Evolutionary conservation across 2,888 invertebrate genomes (phyloP).

Genomic region (Punctoribates punctum): DNA sequence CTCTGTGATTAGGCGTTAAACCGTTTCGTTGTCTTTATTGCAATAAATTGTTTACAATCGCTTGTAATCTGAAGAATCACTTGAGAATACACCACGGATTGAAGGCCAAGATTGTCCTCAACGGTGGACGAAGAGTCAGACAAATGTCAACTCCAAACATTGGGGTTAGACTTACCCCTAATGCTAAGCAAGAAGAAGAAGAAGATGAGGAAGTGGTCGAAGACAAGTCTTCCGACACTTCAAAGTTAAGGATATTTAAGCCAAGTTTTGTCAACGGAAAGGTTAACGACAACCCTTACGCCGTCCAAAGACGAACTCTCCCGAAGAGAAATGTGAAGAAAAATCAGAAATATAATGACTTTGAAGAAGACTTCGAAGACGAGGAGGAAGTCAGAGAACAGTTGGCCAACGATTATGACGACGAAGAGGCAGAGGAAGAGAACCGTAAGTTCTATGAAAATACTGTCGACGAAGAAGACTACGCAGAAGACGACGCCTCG

Average conservation of each 20-base stretch:
- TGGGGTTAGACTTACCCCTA: too few species aligned
- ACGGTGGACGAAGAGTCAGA: neutral
- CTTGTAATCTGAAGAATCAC: conserved; percentile 35
- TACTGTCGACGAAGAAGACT: neutral
- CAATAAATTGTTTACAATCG: conserved; percentile 14
- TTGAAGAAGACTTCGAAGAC: conserved; percentile 4
- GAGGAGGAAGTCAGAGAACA: neutral
- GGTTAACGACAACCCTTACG: neutral
- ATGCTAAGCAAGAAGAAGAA: neutral
- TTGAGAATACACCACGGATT: conserved; percentile 22
- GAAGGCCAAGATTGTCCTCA: conserved; percentile 6
- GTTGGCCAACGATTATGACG: neutral
- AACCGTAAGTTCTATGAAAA: neutral
- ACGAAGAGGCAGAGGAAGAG: neutral
- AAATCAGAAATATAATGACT: neutral
- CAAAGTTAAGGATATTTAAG: conserved; percentile 30
- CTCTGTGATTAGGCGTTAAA: neutral
- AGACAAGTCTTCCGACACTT: neutral
- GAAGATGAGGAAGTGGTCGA: neutral
- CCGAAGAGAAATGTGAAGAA: neutral
- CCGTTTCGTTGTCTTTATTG: conserved; percentile 17
- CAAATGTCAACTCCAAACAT: too few species aligned
- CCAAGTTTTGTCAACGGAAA: conserved; percentile 24
- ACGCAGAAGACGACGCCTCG: neutral
- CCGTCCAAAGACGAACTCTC: neutral